Evolutionary conservation across 2,113 vertebrate genomes (phyloP).

Genomic region (Etheostoma cragini): DNA sequence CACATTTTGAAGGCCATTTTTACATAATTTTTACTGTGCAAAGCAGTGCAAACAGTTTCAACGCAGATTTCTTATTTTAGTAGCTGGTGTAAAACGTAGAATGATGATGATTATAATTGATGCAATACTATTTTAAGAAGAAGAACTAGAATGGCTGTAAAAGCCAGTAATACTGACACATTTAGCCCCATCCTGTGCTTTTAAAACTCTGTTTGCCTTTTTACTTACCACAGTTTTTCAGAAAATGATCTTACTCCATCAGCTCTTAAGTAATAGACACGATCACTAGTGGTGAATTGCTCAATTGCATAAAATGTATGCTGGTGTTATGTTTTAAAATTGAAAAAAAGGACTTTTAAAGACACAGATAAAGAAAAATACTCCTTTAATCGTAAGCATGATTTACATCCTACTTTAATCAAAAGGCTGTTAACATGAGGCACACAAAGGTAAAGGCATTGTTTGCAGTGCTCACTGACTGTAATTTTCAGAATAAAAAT

Average conservation of each 20-base stretch:
- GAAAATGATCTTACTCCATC: neutral
- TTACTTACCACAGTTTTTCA: neutral
- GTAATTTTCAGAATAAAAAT: neutral
- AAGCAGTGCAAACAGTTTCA: neutral
- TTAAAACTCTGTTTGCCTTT: neutral
- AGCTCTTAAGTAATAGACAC: neutral
- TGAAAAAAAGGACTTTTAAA: neutral
- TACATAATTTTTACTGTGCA: slow-evolving; percentile 6
- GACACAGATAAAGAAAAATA: neutral
- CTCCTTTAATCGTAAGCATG: too few relatives aligned
- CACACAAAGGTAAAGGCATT: neutral
- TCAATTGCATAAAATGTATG: neutral
- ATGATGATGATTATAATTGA: neutral
- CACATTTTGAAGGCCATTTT: slow-evolving; percentile 41
- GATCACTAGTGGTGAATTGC: neutral
- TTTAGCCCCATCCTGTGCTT: neutral
- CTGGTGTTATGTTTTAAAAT: neutral
- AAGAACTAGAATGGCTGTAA: neutral
- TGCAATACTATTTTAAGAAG: neutral
- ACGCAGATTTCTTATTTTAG: neutral
- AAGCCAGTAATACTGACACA: neutral
- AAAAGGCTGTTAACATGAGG: neutral
- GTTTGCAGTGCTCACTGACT: neutral
- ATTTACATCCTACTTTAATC: neutral
- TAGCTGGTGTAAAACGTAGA: neutral